Conservation (phyloP, 2,797 vertebrate species). For the Nyctibius grandis region DNA sequence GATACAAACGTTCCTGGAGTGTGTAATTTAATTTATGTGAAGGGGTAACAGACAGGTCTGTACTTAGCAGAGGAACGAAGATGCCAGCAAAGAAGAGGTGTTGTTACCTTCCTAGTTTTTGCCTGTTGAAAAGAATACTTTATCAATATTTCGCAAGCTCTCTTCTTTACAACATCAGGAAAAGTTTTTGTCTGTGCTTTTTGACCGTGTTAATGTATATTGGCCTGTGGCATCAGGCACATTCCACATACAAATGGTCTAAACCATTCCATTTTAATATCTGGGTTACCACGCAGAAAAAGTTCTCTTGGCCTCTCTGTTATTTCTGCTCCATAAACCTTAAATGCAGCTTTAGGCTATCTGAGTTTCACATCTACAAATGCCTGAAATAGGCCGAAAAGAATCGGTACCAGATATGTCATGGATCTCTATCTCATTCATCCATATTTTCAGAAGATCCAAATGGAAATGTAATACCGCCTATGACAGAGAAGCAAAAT, state of each 20-base stretch:
- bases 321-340: slow-evolving; percentile 35
- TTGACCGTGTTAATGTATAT: not conserved
- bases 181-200: not conserved
- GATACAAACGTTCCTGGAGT: not conserved
- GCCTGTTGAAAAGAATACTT: not conserved
- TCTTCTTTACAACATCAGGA: not conserved
- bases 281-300: not conserved
- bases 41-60: not conserved
- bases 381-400: not conserved
- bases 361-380: not conserved
- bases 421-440: not conserved
- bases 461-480: not conserved
- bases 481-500: not conserved
- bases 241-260: not conserved
- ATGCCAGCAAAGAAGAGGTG: not conserved
- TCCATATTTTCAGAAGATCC: not conserved
- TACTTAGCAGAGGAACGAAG: not conserved
- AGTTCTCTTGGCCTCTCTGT: not conserved
- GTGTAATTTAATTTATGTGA: not conserved
- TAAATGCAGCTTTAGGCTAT: not conserved
- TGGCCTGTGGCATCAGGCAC: not conserved
- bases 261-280: not conserved
- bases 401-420: not conserved
- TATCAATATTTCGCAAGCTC: not conserved
- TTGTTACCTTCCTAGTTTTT: not conserved